phyloP scores from a whole-genome alignment of 2,888 invertebrate genomes.

The Cetonia aurata region DNA sequence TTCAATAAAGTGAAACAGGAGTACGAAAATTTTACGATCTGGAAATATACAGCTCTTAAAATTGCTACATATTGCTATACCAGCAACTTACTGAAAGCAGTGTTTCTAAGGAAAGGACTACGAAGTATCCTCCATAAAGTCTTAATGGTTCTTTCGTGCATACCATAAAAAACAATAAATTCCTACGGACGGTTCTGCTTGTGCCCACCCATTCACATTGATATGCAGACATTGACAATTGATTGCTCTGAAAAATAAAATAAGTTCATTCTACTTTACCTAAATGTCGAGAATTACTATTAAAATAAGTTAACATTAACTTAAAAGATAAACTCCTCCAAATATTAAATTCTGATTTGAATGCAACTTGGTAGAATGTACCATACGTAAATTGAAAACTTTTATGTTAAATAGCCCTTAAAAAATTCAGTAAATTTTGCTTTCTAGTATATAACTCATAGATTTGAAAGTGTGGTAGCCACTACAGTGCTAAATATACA shows the following conservation, averaged over 20 bases:
- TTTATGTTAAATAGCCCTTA: too few relatives aligned
- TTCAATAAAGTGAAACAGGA: conserved; percentile 24
- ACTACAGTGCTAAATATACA: too few relatives aligned
- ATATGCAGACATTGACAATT: conserved; percentile 66
- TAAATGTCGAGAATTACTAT: background rate
- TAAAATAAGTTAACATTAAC: too few relatives aligned
- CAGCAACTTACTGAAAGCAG: conserved; percentile 67
- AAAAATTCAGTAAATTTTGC: too few relatives aligned
- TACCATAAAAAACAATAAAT: conserved; percentile 67
- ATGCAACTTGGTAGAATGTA: too few relatives aligned
- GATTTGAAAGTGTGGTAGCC: too few relatives aligned
- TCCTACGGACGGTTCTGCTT: conserved; percentile 63
- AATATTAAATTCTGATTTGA: too few relatives aligned
- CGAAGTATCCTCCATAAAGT: conserved; percentile 67
- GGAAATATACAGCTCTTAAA: background rate
- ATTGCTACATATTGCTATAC: background rate
- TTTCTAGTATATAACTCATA: too few relatives aligned
- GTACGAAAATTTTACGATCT: conserved; percentile 28
- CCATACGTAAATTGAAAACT: too few relatives aligned
- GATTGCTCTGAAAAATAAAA: conserved; percentile 64
- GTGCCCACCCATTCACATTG: conserved; percentile 63
- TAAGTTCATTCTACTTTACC: background rate
- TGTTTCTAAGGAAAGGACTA: conserved; percentile 70
- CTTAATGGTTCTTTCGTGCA: conserved; percentile 68
- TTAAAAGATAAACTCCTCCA: too few relatives aligned